Conservation (phyloP, 2,797 vertebrate species). For the Distichodus sexfasciatus region DNA sequence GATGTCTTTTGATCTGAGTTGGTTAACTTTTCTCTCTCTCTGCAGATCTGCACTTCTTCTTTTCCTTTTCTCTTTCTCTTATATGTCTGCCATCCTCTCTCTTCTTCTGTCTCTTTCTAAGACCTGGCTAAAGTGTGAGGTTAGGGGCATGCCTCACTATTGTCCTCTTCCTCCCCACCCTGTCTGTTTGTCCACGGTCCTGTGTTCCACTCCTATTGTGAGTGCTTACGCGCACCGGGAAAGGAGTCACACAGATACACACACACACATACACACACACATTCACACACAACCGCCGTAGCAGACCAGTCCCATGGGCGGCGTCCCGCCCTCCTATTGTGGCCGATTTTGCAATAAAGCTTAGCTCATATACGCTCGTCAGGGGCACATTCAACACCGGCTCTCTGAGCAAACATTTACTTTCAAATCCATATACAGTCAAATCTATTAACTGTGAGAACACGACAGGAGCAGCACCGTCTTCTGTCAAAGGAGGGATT, state of each 20-base stretch:
- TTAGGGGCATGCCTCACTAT: too few relatives aligned
- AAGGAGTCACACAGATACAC: not conserved
- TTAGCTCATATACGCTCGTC: too few relatives aligned
- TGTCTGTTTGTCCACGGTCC: not conserved
- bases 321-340: slow-evolving; percentile 19
- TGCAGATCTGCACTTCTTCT: not conserved
- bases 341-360: slow-evolving; percentile 19
- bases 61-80: not conserved
- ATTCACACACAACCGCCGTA: too few relatives aligned
- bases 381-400: slow-evolving; percentile 21
- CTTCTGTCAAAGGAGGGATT: not conserved
- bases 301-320: too few relatives aligned
- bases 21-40: too few relatives aligned
- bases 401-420: slow-evolving; percentile 44
- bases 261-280: not conserved
- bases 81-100: not conserved
- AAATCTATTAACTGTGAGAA: slow-evolving; percentile 4
- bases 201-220: too few relatives aligned
- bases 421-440: slow-evolving; percentile 15
- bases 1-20: too few relatives aligned
- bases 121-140: too few relatives aligned
- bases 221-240: not conserved
- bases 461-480: too few relatives aligned
- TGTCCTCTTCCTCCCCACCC: not conserved
- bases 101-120: not conserved